These are phyloP conservation scores for Drosophila elegans DNA, from an alignment of 1,140 invertebrate genomes.

Conservation along the genomic window DNA sequence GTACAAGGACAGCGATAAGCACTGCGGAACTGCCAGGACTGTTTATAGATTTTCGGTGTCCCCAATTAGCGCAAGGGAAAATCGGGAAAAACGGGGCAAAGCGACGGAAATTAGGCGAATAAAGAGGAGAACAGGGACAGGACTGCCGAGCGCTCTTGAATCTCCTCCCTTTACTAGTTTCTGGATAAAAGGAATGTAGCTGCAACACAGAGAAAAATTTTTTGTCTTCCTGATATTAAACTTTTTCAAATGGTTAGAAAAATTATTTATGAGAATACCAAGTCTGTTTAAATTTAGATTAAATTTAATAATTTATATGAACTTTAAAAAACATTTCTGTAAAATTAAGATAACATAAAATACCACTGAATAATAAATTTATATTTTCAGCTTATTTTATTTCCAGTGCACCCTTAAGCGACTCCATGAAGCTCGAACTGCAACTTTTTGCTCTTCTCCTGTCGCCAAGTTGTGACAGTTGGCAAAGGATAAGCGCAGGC, in stretches of 20 bases:
- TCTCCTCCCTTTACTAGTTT: background rate
- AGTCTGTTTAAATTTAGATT: no score
- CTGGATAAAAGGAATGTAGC: background rate
- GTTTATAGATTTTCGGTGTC: slow-evolving; percentile 72
- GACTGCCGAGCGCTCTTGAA: slow-evolving; percentile 9
- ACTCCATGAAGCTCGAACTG: slow-evolving; percentile 29
- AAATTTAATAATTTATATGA: no score
- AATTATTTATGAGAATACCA: no score
- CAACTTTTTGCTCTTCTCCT: slow-evolving; percentile 20
- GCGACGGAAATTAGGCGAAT: slow-evolving; percentile 69
- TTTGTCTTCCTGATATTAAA: no score
- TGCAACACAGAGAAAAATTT: slow-evolving; percentile 1
- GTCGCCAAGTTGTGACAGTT: slow-evolving; percentile 50
- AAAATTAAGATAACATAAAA: no score
- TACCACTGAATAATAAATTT: no score
- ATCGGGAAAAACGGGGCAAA: slow-evolving; percentile 16
- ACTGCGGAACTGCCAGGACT: slow-evolving; percentile 33
- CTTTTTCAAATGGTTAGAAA: no score
- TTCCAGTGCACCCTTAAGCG: slow-evolving; percentile 46
- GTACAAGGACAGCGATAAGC: slow-evolving; percentile 32
- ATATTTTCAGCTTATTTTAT: background rate
- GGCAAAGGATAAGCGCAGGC: slow-evolving; percentile 39
- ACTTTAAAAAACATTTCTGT: no score
- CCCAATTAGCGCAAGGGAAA: slow-evolving; percentile 62
- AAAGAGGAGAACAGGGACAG: slow-evolving; percentile 33